Base-by-base conservation (phyloP, 1,140 invertebrate genomes). In the Drosophila yakuba region DNA sequence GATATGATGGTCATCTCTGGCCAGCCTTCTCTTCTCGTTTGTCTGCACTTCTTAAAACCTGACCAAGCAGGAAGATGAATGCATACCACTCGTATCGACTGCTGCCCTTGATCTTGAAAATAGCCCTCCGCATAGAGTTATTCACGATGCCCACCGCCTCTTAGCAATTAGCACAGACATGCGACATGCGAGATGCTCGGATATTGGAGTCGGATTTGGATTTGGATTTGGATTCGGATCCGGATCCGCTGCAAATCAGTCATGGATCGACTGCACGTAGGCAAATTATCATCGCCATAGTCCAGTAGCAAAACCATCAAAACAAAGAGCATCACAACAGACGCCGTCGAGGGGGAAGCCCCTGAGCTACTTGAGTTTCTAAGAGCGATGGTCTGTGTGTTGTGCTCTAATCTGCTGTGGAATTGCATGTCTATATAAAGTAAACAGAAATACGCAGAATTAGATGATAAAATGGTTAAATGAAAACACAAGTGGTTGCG, bases 381-480 rank as follows among this genome's bases (percentile, higher is more conserved):
- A 47, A 74, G 58, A 52, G 35, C 45, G 20, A 35, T 36, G 45
- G 64, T 67, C 64, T 52, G 5, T 41, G 20, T 50, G 59, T 44
- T 64, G 6, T 44, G 39, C 55, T 60, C 41, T 61, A 76, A 64
- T 66, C 36, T 36, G 36, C 17, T 58, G 64, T 32, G 52, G 55
- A 25, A 35, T 78, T 57, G 64, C 76, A 55, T 54, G 39, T 14
- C 20, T 44, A 60, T 43, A 43, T 44, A 60, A 60, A 51, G 48
- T 60, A 44, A 61, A 38, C 36, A 41, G 17, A 38, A 73, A 59
- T 69, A 62, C 47, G 54, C 14, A 73, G 43, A 77, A 78, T 54
- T 74, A 48, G 67, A 78, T 62, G 63, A 78, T 69, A 84, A 79
- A 74, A 67, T 79, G 47, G 52, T 75, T 64, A 81, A 81, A 67